A percentile compares a stretch with the other conserved stretches of the same genome.
phyloP scores from a whole-genome alignment of 2,113 vertebrate genomes.

The Ploceus nigricollis region DNA sequence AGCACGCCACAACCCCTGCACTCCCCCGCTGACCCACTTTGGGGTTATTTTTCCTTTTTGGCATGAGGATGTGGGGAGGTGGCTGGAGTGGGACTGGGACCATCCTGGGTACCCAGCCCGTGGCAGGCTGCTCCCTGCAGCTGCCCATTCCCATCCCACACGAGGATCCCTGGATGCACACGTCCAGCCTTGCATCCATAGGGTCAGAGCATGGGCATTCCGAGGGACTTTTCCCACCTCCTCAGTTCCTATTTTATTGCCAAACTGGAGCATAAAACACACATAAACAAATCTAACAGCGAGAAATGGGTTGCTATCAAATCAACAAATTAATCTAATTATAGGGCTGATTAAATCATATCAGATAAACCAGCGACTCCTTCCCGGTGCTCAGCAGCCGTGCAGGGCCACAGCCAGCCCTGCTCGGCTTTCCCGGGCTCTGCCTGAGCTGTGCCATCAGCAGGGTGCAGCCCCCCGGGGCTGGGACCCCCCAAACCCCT shows the following conservation, averaged over 20 bases:
- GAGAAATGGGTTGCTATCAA: conserved; percentile 53
- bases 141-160: not conserved
- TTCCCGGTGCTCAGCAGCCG: not conserved
- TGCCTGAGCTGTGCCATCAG: rapidly evolving
- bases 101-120: rapidly evolving
- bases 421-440: rapidly evolving
- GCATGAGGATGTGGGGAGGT: not conserved
- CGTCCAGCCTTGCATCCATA: rapidly evolving
- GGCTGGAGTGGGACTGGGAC: too few relatives aligned
- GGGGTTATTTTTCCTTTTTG: not conserved
- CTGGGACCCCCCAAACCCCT: not conserved
- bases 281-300: conserved; percentile 48
- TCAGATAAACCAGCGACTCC: conserved; percentile 5
- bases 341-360: conserved; percentile 58
- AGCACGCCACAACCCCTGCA: not conserved
- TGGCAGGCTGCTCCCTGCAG: too few relatives aligned
- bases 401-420: not conserved
- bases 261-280: conserved; percentile 26
- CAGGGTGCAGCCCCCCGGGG: rapidly evolving
- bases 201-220: not conserved
- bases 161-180: rapidly evolving
- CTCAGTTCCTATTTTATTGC: conserved; percentile 46
- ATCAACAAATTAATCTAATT: conserved; percentile 67
- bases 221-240: not conserved
- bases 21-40: not conserved